Percentiles rank a stretch among this genome's conserved stretches.
Conservation (phyloP, 2,113 vertebrate genomes). For the Cinclus mexicanus region DNA sequence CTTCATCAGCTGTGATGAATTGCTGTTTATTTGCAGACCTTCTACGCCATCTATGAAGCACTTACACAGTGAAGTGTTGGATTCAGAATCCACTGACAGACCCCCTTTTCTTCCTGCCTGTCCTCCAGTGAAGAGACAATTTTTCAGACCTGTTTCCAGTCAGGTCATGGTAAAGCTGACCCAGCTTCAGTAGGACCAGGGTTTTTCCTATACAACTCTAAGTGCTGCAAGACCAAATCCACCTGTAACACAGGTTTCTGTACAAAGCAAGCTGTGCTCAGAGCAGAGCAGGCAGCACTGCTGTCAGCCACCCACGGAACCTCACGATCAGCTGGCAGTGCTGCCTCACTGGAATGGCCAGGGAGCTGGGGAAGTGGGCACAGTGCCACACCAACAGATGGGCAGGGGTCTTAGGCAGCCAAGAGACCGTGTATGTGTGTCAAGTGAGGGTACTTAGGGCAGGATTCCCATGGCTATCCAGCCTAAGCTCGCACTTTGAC, state of each 20-base stretch:
- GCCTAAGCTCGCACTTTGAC: slow-evolving; percentile 17
- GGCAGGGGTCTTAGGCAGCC: slow-evolving; percentile 60
- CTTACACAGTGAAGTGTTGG: fast-evolving
- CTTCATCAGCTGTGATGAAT: neutral
- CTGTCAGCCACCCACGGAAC: neutral
- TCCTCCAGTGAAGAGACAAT: neutral
- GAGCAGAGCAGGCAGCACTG: neutral
- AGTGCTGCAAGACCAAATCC: neutral
- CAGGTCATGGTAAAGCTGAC: neutral
- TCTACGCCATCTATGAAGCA: neutral
- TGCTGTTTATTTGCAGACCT: neutral
- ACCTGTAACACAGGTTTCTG: neutral
- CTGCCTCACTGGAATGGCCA: slow-evolving; percentile 12
- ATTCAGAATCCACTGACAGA: neutral
- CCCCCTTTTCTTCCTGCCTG: neutral
- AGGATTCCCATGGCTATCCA: slow-evolving; percentile 43
- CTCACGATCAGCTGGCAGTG: neutral
- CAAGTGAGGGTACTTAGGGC: slow-evolving; percentile 60
- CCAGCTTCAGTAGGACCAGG: neutral
- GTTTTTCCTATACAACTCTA: neutral
- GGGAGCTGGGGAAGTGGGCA: slow-evolving; percentile 34
- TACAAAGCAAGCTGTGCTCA: neutral
- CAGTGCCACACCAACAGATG: slow-evolving; percentile 63
- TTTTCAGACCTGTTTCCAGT: neutral
- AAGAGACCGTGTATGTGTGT: slow-evolving; percentile 54